Evolutionary conservation across 2,888 invertebrate species (phyloP), one percentile per base, ranked within the genome.

Genomic region (Andricus curvator): DNA sequence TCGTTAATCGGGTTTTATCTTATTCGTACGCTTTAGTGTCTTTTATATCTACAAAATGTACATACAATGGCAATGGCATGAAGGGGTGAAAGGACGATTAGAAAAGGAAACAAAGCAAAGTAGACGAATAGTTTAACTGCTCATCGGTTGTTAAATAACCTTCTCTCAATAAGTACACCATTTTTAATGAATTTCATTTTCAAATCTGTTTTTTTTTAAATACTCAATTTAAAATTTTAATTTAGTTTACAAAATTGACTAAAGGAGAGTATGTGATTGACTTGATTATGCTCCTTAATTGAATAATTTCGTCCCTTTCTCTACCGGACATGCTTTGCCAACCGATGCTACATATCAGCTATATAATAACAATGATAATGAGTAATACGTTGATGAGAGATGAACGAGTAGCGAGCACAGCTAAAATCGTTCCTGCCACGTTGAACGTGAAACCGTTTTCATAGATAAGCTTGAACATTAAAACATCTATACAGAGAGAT

Each of bases 401-500:
- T 56, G 74, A 74, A 60, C 74, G 33, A 74, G 56, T 74, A 74
- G 56, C 64, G 78, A 81, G 84, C 79, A 78, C 65, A 70, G 68
- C 67, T 67, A 77, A 79, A 80, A 77, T 80, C 78, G 78, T 78
- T 76, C 76, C 76, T 83, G 79, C 79, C 80, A 80, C 33, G 80
- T 79, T 79, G 81, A 78, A 81, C 74, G 74, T 74, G 74, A 56
- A 74, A 74, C n/a, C 29, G 33, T 77, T 84, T 78, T 80, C 81
- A 84, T 82, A 78, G 76, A 81, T 82, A 83, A 88, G 89, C 89
- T 88, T 87, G 88, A 89, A 90, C 89, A 91, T 90, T 90, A 88
- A 90, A 88, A 91, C 88, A 87, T 88, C 88, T 90, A 91, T 89
- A 90, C 88, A 88, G 88, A 88, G 88, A 89, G 88, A 90, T 89